Base-by-base conservation (phyloP, 2,888 invertebrate genomes). In the Nomada ruficornis region DNA sequence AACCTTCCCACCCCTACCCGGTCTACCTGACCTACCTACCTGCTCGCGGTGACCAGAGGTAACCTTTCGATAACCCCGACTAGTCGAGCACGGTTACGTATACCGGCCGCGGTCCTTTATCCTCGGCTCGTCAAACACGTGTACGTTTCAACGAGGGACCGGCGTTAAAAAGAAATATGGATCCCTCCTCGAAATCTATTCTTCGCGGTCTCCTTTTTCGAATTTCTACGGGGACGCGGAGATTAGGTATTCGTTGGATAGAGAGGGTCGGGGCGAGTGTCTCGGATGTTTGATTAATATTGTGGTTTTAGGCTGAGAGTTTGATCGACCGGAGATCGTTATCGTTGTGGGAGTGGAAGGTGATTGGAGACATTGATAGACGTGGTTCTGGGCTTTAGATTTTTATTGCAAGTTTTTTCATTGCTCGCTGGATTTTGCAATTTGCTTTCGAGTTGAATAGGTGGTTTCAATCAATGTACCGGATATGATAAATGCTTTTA, bases 1-100 rank as follows among this genome's bases (percentile, higher is more conserved):
- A 83, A 44, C 77, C 86, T 87, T 86, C 85, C 81, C 86, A 84
- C 85, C 83, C 84, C 77, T 67, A 69, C 77, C 36, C 82, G 52
- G 74, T 83, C 83, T 86, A 77, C 86, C 80, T 80, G 83, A 83
- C 80, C 86, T 86, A 75, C 44, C 72, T 73, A 20, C 63, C 64
- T 47, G 10, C 13, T 23, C 57, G 52, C 36, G 59, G 72, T 69
- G 29, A 59, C 69, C 44, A 26, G 44, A 29, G 72, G 71, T 76
- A 78, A 72, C 67, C 57, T 57, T 20, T 68, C 54, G 67, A 67
- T 67, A 67, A 74, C 54, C 71, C 47, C 47, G 36, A 36, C 57
- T 20, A 15, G 50, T 7, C 65, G 59, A 23, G 63, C 47, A 70
- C 69, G 44, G 70, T 65, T 68, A 36, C 73, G 68, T 57, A 18